Base-by-base conservation (phyloP, 2,797 vertebrate genomes). In the Macrochelys suwanniensis region DNA sequence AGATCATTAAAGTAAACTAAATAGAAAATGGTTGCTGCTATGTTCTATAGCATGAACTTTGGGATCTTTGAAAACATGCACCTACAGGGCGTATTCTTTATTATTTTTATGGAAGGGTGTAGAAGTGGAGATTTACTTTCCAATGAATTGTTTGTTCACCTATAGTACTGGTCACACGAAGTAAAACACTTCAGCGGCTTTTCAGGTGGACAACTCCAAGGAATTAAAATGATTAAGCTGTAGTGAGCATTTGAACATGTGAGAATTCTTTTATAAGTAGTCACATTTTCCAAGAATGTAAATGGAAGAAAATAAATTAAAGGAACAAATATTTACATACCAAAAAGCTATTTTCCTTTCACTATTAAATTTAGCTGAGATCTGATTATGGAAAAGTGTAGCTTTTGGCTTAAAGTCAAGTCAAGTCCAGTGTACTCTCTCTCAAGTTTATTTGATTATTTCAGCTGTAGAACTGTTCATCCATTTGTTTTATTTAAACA, bases 1-100 rank as follows among this genome's bases (percentile, higher is more conserved):
- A 85, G 53, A 65, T 78, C 49, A 95, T n/a, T 87, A 45, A 87
- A 90, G 31, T 11, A 80, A 96, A 92, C 5, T 86, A 93, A 84
- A 6, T 51, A 59, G 94, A 82, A 54, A 82, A 56, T 71, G 68
- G 6, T 71, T 92, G 89, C 2, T 84, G 19, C 59, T 4, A 11
- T 61, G 56, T 95, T 92, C n/a, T 59, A 61, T 49, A 86, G 31
- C 13, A 85, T 0, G 3, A 89, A 77, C 1, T 53, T 0, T 49
- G 1, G 3, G 61, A 80, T 82, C 79, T 88, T 49, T 85, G n/a
- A 84, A 61, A 84, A 76, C 13, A 19, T 19, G 16, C 93, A 87
- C 11, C 2, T 54, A 50, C 12, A 21, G 12, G 84, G 51, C 1
- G 6, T 1, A 65, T 10, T 21, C 50, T 15, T 23, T 54, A 80